Evolutionary conservation across 2,888 invertebrate genomes (phyloP), one percentile per base, ranked within the genome.

Genomic region (Leptinotarsa peninsularis): DNA sequence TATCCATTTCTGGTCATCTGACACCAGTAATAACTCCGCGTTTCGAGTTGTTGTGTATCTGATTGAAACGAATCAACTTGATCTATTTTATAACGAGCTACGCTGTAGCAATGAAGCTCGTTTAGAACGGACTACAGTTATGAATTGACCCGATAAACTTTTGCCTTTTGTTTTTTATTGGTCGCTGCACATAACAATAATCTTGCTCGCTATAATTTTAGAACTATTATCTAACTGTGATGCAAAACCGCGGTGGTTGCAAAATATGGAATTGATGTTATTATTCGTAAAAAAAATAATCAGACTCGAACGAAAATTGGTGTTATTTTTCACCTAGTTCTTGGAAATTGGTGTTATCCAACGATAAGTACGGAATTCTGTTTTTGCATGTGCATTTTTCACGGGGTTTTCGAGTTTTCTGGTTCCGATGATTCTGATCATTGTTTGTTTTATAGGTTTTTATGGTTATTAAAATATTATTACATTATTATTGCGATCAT

Each of bases 81-180:
- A 33, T 63, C 33, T 56, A 56, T 58, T 58, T 58, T 58, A 23
- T 23, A 58, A 58, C 58, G 58, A 58, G 58, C 58, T 14, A 3
- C 13, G 58, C 23, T 21, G 52, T n/a, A 58, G 58, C 43, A 63
- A 33, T 63, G 63, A 27, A 63, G 63, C 27, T 63, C 43, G 63
- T 63, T 63, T 63, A 63, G 33, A 63, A 33, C 63, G 27, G 13
- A 33, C 63, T 33, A 63, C 63, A 63, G 63, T 63, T 63, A 63
- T 43, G 63, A 63, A 63, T 63, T 63, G 63, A 63, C 63, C 63
- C 43, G 33, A 63, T 63, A 63, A 63, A 63, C 63, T 63, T 33
- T 63, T 63, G 63, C 63, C 63, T 63, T 63, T 63, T 63, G 58
- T 58, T 63, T 63, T 33, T 63, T 63, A 63, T 63, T n/a, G 33